These are phyloP conservation scores for Brachionus manjavacas DNA, from an alignment of 1,140 invertebrate species.

Conservation along the genomic window DNA sequence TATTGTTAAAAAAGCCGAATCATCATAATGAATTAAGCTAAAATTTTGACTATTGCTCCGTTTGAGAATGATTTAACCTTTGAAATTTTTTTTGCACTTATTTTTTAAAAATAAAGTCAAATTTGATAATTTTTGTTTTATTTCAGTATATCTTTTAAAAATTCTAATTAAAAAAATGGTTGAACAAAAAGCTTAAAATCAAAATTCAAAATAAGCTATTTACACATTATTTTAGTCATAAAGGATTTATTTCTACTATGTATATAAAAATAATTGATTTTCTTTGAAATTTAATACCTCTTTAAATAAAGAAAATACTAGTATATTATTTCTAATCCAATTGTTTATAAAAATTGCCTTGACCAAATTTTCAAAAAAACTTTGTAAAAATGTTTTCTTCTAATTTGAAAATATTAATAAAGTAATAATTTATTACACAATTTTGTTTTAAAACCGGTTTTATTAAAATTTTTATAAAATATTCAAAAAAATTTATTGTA, in stretches of 20 bases:
- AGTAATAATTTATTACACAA: not conserved
- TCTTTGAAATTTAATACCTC: too few species aligned
- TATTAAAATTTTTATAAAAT: not conserved
- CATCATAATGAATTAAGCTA: too few species aligned
- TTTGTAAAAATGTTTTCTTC: not conserved
- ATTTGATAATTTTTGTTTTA: not conserved
- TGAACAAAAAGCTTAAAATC: too few species aligned
- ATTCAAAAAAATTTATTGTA: not conserved
- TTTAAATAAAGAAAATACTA: too few species aligned
- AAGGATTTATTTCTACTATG: too few species aligned
- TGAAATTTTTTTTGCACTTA: not conserved
- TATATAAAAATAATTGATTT: too few species aligned
- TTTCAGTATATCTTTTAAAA: too few species aligned
- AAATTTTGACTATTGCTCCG: not conserved
- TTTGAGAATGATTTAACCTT: not conserved
- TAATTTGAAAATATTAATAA: not conserved
- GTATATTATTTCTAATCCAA: not conserved
- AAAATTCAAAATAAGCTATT: too few species aligned
- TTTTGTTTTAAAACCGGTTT: not conserved
- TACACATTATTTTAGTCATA: too few species aligned
- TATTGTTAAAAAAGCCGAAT: not conserved
- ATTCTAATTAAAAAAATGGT: too few species aligned
- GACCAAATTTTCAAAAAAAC: not conserved
- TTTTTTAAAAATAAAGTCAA: not conserved
- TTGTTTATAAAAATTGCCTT: not conserved